Evolutionary conservation across 2,113 vertebrate species (phyloP).

Genomic region (Sardina pilchardus): DNA sequence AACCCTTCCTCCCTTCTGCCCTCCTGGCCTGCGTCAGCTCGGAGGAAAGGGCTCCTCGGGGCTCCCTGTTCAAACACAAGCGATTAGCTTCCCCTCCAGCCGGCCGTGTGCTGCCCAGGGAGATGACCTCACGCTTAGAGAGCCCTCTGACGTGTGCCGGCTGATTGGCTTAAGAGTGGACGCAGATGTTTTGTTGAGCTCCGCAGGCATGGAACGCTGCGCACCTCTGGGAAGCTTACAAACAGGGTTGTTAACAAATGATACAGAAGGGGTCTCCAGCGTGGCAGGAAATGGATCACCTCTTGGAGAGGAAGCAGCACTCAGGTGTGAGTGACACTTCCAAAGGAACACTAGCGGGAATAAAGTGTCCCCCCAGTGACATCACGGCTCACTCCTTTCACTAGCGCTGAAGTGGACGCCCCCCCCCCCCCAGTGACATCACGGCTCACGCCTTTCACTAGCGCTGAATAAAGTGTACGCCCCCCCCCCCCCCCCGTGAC

Average conservation of each 20-base stretch:
- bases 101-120: background rate
- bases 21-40: background rate
- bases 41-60: background rate
- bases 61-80: background rate
- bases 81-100: background rate
- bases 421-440: too few species aligned
- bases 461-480: too few species aligned
- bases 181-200: too few species aligned
- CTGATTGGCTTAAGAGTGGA: background rate
- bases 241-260: background rate
- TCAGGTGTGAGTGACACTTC: background rate
- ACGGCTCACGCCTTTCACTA: too few species aligned
- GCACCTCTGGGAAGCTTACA: background rate
- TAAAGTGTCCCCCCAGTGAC: too few species aligned
- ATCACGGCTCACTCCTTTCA: too few species aligned
- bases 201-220: too few species aligned
- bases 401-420: too few species aligned
- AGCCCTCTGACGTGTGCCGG: background rate
- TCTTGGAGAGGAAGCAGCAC: conserved; percentile 10
- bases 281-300: background rate
- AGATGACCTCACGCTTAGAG: background rate
- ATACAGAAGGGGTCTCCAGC: background rate
- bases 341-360: too few species aligned
- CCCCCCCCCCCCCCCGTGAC: too few species aligned
- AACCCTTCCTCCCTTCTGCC: background rate